phyloP scores from a whole-genome alignment of 1,140 invertebrate species.

The Microplitis demolitor region DNA sequence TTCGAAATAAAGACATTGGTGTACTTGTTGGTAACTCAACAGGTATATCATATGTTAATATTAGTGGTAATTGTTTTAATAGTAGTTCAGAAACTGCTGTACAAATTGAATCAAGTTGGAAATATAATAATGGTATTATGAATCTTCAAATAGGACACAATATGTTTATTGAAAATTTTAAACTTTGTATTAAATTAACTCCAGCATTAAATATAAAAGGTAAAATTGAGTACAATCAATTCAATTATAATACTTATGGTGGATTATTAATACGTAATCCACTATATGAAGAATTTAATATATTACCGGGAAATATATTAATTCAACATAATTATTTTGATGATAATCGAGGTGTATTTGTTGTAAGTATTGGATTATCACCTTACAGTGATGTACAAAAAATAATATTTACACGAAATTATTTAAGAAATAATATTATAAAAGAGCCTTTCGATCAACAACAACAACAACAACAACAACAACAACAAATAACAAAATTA shows the following conservation, averaged over 20 bases:
- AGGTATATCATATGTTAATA: constrained; percentile 76
- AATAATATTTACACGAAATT: constrained; percentile 87
- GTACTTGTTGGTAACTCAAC: constrained; percentile 83
- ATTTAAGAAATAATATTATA: constrained; percentile 84
- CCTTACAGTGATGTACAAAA: constrained; percentile 82
- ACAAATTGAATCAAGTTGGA: constrained; percentile 81
- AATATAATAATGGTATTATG: constrained; percentile 62
- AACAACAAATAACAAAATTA: constrained; percentile 66
- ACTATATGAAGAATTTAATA: constrained; percentile 73
- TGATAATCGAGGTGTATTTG: constrained; percentile 85
- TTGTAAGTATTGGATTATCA: constrained; percentile 84
- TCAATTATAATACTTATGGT: constrained; percentile 80
- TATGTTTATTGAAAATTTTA: constrained; percentile 76
- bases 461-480: constrained; percentile 59
- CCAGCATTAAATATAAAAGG: constrained; percentile 85
- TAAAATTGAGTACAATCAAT: constrained; percentile 86
- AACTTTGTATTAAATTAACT: constrained; percentile 77
- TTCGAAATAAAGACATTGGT: constrained; percentile 82
- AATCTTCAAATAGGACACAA: constrained; percentile 86
- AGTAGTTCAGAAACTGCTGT: constrained; percentile 76
- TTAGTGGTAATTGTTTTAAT: constrained; percentile 85
- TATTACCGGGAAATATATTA: constrained; percentile 70
- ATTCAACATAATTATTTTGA: constrained; percentile 90
- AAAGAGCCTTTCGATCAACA: constrained; percentile 80
- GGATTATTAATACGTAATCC: constrained; percentile 87